These are phyloP conservation scores for Brachyrhaphis roseni DNA, from an alignment of 2,797 vertebrate species.

Conservation along the genomic window DNA sequence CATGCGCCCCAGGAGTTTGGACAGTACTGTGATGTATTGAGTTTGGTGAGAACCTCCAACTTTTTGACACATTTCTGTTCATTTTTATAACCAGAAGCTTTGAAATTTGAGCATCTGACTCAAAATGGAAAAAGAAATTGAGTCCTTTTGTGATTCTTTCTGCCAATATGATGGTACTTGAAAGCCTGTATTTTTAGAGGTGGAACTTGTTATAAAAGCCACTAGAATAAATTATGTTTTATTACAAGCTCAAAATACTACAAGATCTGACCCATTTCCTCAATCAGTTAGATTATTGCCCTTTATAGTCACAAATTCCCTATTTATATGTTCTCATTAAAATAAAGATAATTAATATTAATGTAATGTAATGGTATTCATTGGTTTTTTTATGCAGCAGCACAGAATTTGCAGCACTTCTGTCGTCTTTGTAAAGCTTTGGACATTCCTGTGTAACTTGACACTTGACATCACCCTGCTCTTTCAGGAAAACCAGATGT, in stretches of 20 bases:
- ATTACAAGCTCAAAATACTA: not conserved
- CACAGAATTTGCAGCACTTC: constrained; percentile 14
- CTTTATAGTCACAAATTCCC: not conserved
- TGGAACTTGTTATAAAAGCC: not conserved
- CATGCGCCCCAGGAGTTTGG: not conserved
- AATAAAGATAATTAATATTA: not conserved
- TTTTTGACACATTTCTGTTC: not conserved
- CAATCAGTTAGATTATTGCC: not conserved
- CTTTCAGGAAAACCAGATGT: constrained; percentile 73
- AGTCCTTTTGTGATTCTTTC: not conserved
- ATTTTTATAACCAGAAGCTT: not conserved
- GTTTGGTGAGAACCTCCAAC: not conserved
- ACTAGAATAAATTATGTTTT: not conserved
- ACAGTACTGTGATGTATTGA: not conserved
- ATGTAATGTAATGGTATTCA: not conserved
- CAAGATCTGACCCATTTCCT: not conserved
- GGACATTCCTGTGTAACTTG: constrained; percentile 55
- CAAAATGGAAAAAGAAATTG: not conserved
- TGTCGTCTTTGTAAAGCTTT: not conserved
- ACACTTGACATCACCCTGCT: constrained; percentile 73
- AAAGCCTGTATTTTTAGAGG: not conserved
- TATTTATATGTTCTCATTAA: not conserved
- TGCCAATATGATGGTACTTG: not conserved
- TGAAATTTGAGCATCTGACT: not conserved
- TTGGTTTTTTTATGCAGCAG: not conserved